These are phyloP conservation scores for Tenthredo mesomela DNA, from an alignment of 2,888 invertebrate genomes.

Conservation along the genomic window DNA sequence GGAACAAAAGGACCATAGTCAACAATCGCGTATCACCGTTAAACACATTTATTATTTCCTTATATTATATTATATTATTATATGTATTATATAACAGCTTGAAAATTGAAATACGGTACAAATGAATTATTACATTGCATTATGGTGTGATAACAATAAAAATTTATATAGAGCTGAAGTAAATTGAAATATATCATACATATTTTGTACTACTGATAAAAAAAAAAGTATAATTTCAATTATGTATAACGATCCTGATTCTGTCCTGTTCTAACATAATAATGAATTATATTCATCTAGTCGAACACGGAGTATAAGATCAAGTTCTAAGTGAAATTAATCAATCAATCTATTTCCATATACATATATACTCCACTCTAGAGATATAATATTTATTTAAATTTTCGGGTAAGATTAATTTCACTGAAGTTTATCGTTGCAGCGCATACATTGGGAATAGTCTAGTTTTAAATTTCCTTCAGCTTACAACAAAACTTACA, in stretches of 20 bases:
- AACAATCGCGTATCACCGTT: constrained; percentile 39
- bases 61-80: constrained; percentile 49
- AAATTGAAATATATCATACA: constrained; percentile 45
- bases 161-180: constrained; percentile 9
- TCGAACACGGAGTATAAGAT: background rate
- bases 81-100: constrained; percentile 41
- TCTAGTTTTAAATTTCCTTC: background rate
- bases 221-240: background rate
- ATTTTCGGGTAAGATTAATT: background rate
- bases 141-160: constrained; percentile 32
- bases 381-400: background rate
- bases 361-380: background rate
- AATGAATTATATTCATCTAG: constrained; percentile 13
- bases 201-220: constrained; percentile 17
- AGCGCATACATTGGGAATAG: background rate
- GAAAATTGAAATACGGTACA: constrained; percentile 48
- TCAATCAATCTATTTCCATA: constrained; percentile 5
- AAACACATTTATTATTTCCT: constrained; percentile 54
- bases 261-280: background rate
- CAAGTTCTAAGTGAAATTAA: constrained; percentile 3
- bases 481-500: constrained; percentile 11
- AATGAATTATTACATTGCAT: constrained; percentile 43
- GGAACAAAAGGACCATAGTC: background rate
- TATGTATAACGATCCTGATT: background rate
- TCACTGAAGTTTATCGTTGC: constrained; percentile 9